Evolutionary conservation across 2,888 invertebrate genomes (phyloP), one percentile per base, ranked within the genome.

Genomic region (Pachymerium ferrugineum): DNA sequence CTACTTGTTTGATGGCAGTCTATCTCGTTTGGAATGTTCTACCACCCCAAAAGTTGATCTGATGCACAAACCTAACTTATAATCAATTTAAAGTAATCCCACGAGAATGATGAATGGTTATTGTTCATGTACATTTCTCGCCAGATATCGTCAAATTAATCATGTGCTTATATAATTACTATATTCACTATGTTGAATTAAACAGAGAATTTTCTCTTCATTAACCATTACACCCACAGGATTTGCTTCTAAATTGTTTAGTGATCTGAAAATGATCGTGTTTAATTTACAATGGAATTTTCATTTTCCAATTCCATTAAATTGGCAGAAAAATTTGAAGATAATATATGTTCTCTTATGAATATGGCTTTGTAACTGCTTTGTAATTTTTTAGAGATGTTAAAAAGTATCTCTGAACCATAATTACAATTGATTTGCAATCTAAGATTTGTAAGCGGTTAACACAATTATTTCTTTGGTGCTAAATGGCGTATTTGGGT

Each of bases 1-100:
- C 25, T 62, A n/a, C 62, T 25, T 62, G 62, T 62, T 62, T 62
- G 62, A 62, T 62, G 22, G 28, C 25, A 62, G 25, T 62, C 62
- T 62, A 62, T 4, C 28, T 62, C 62, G 28, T n/a, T 28, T 62
- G 28, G 62, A 28, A 28, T 62, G 47, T 62, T 22, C n/a, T 62
- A 12, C 28, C 2, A 10, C 62, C 25, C 62, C 25, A 62, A 62
- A 28, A 25, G 28, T 3, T 3, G n/a, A 12, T n/a, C 62, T 62
- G 12, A 62, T n/a, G 28, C 28, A 28, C 10, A 62, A 12, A 62
- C 38, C 16, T 16, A 38, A 16, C 12, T 12, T 28, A 62, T 62
- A 62, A 62, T 62, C 62, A 62, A 62, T 47, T 47, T 62, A n/a
- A 3, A 12, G 8, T 54, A 54, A 54, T 19, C 19, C 6, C 10